These are phyloP conservation scores for Haemorhous mexicanus DNA, from an alignment of 2,113 vertebrate species.

Conservation along the genomic window DNA sequence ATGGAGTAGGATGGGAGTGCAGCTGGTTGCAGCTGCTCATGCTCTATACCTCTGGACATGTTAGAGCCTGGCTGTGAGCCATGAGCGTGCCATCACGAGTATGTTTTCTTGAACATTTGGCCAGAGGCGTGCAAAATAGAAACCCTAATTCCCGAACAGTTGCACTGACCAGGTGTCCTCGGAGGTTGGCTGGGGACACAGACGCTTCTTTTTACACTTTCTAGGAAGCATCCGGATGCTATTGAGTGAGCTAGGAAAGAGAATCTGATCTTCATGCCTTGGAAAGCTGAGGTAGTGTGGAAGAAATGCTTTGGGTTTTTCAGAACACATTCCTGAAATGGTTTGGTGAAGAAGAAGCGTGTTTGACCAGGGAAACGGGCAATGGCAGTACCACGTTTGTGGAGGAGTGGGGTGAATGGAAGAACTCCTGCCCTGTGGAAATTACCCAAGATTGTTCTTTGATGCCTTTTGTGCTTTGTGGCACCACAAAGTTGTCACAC, in stretches of 20 bases:
- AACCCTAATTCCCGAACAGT: not conserved
- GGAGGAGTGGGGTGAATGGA: not conserved
- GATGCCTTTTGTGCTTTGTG: not conserved
- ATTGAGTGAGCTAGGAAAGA: not conserved
- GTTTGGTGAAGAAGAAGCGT: not conserved
- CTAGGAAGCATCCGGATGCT: conserved; percentile 16
- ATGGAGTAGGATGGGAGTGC: not conserved
- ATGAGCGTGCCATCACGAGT: not conserved
- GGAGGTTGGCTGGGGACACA: conserved; percentile 44
- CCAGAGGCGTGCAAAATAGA: not conserved
- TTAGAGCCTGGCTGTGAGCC: not conserved
- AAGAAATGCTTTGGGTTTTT: conserved; percentile 1
- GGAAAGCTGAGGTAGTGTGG: not conserved
- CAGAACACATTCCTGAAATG: not conserved
- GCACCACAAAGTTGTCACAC: not conserved
- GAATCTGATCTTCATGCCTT: conserved; percentile 1
- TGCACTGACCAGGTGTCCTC: conserved; percentile 24
- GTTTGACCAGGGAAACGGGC: not conserved
- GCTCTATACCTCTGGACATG: not conserved
- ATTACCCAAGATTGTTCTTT: not conserved
- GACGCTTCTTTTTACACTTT: conserved; percentile 50
- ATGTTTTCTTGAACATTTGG: not conserved
- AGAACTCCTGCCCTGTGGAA: not conserved
- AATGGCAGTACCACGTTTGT: not conserved
- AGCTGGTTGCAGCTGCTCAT: not conserved